Evolutionary conservation across 2,113 vertebrate species (phyloP).

Genomic region (Trogon melanurus): DNA sequence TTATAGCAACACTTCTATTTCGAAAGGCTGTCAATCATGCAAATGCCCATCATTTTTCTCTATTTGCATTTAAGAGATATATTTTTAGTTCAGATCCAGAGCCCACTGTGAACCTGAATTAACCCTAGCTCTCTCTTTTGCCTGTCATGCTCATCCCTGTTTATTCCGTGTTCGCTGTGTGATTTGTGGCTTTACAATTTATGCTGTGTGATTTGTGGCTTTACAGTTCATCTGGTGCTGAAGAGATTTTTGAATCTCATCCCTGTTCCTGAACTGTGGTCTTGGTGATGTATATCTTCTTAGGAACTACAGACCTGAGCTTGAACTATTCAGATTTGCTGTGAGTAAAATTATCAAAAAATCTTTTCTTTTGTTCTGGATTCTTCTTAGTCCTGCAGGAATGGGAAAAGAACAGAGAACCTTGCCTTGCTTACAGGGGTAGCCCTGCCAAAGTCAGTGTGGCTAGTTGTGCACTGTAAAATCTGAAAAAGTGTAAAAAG

Average conservation of each 20-base stretch:
- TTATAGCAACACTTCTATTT: slow-evolving; percentile 83
- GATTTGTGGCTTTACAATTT: slow-evolving; percentile 28
- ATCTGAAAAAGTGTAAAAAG: background rate
- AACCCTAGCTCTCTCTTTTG: slow-evolving; percentile 48
- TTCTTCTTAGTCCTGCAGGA: background rate
- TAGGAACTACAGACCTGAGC: background rate
- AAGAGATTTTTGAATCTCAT: background rate
- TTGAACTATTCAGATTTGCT: background rate
- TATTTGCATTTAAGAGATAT: slow-evolving; percentile 68
- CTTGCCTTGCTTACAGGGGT: background rate
- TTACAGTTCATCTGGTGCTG: slow-evolving; percentile 1
- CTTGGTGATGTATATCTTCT: background rate
- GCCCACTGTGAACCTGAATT: slow-evolving; percentile 53
- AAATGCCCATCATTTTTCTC: slow-evolving; percentile 76
- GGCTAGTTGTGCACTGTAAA: background rate
- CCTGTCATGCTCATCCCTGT: background rate
- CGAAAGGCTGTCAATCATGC: slow-evolving; percentile 81
- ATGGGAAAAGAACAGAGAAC: background rate
- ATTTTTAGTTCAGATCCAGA: slow-evolving; percentile 72
- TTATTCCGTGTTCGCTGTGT: background rate
- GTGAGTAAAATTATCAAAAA: background rate
- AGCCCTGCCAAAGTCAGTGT: background rate
- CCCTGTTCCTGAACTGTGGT: background rate
- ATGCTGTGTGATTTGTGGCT: background rate
- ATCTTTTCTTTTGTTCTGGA: background rate